Evolutionary conservation across 2,888 invertebrate genomes (phyloP).

Genomic region (Campoplex nolae): DNA sequence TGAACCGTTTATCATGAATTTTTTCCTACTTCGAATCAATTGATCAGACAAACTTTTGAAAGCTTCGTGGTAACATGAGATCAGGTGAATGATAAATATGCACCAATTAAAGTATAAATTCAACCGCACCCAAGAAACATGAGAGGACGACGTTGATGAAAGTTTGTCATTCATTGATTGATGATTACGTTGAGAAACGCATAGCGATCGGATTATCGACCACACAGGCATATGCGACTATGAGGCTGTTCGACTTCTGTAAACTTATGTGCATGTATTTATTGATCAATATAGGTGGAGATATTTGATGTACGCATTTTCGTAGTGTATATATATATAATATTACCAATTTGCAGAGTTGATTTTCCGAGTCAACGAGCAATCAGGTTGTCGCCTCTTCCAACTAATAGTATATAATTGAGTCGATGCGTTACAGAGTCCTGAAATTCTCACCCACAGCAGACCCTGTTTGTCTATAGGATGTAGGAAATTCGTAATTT

Average conservation of each 20-base stretch:
- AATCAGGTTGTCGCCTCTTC: slow-evolving; percentile 65
- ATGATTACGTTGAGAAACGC: slow-evolving; percentile 45
- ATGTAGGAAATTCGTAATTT: slow-evolving; percentile 41
- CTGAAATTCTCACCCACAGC: slow-evolving; percentile 30
- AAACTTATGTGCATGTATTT: neutral
- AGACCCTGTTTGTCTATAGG: neutral
- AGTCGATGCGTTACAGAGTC: slow-evolving; percentile 17
- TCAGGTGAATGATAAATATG: slow-evolving; percentile 41
- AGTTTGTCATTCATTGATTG: slow-evolving; percentile 55
- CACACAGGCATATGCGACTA: neutral
- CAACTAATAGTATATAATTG: slow-evolving; percentile 8
- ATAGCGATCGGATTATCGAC: slow-evolving; percentile 19
- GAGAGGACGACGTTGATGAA: slow-evolving; percentile 34
- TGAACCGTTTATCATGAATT: neutral
- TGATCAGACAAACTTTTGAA: neutral
- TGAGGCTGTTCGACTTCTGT: slow-evolving; percentile 40
- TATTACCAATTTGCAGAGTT: slow-evolving; percentile 70
- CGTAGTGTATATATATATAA: slow-evolving; percentile 52
- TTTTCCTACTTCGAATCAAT: neutral
- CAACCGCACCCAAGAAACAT: slow-evolving; percentile 1
- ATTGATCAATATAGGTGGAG: neutral
- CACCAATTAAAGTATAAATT: slow-evolving; percentile 34
- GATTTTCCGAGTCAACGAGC: slow-evolving; percentile 75
- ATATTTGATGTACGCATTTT: slow-evolving; percentile 41
- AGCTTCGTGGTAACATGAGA: neutral